Evolutionary conservation across 2,113 vertebrate species (phyloP).

Genomic region (Copsychus sechellarum): DNA sequence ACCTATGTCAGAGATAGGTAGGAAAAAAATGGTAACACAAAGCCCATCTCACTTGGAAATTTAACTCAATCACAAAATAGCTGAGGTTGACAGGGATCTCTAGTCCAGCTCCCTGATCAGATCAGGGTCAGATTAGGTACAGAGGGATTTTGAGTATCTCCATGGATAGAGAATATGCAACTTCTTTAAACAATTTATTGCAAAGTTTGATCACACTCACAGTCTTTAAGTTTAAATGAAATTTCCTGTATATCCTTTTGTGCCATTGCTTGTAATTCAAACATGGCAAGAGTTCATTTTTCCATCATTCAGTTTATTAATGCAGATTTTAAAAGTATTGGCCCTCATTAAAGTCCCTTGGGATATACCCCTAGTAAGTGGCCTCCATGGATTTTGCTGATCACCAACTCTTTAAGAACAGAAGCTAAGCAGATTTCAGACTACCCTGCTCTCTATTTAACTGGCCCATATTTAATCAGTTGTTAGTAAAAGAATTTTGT

Average conservation of each 20-base stretch:
- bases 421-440: background rate
- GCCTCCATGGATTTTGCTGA: background rate
- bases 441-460: background rate
- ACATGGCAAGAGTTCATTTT: background rate
- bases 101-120: background rate
- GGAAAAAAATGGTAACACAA: background rate
- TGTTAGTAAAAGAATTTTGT: rapidly evolving
- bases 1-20: background rate
- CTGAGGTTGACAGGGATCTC: background rate
- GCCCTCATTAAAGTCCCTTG: background rate
- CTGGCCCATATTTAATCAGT: background rate
- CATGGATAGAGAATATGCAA: background rate
- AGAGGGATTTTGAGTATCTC: background rate
- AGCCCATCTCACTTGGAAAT: background rate
- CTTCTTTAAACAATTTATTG: background rate
- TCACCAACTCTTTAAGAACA: background rate
- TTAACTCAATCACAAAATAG: background rate
- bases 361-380: background rate
- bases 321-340: background rate
- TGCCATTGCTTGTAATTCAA: background rate
- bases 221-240: background rate
- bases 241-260: background rate
- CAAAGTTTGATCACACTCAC: background rate
- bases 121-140: background rate
- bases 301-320: background rate